Evolutionary conservation across 2,113 vertebrate species (phyloP), one percentile per base, ranked within the genome.

Genomic region (Balaeniceps rex): DNA sequence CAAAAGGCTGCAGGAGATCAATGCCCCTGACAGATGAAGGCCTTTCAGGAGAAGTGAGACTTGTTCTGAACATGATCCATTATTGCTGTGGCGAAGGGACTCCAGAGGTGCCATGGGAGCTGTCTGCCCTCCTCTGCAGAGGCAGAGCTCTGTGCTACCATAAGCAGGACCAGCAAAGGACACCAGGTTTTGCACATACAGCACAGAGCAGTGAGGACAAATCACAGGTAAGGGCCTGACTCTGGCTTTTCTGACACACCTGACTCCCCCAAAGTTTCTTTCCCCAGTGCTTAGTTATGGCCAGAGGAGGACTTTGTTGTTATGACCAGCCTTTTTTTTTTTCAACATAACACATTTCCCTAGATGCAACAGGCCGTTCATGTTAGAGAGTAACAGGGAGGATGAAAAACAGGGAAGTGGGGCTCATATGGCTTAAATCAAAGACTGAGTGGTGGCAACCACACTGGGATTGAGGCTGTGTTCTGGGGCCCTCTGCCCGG

Each of bases 1-100:
- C 94, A 95, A 90, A 91, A 89, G 22, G 77, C 86, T 81, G 69
- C 76, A 69, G 89, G 83, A 92, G 88, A 96, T 96, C 77, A 4
- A 92, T 97, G 81, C 13, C 44, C 33, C 89, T 91, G 95, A 76
- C 74, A 81, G 81, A 66, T 34, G 78, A 51, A 87, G 60, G 64
- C 22, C n/a, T 78, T 61, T 70, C 79, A 81, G 54, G 88, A 94
- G 72, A 72, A 55, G 33, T 42, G 60, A 76, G 66, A 60, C 81
- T 14, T 8, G 61, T 47, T 79, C 19, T 28, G 72, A 60, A 28
- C 40, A 10, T 2, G 25, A 94, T 94, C 74, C 65, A 68, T 94
- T 54, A n/a, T 6, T 38, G 31, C 65, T 14, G 83, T 5, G 8
- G 68, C 46, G 36, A 55, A 64, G 22, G 49, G 83, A 71, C 9